Base-by-base conservation (phyloP, 2,113 vertebrate species). In the Uria aalge region DNA sequence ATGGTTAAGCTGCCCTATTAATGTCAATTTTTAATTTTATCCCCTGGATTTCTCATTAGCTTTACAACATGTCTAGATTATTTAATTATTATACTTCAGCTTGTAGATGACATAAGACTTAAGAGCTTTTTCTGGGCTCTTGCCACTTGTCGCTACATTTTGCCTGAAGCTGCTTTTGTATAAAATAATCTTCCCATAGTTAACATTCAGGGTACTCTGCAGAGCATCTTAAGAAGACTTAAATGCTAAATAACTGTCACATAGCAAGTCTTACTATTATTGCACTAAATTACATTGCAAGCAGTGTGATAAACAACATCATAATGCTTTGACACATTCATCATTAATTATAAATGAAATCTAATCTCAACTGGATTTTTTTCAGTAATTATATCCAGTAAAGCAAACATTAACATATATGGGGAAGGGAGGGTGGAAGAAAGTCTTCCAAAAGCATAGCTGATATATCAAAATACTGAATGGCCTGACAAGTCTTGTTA, bases 211-310 rank as follows among this genome's bases (percentile, higher is more conserved):
- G 81, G 63, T 95, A 85, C 87, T 96, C 91, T 83, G 84, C 84
- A 92, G 89, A 96, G 77, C 74, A 90, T 97, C 84, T 94, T 97
- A 97, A 95, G 94, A 94, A 83, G 97, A 91, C 93, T 96, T 95
- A 96, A 94, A 97, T 88, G 89, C 95, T 95, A 85, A 96, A 94
- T 96, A 97, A 97, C 94, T 97, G 96, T 97, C 97, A 97, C 81
- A 95, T 94, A 85, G 94, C 55, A 95, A 96, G 89, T 88, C 81
- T 76, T 91, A 50, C 87, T 92, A 95, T 97, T 97, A 94, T 95
- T 95, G 78, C 86, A 92, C 81, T 94, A 91, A 95, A 97, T 97
- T 96, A 92, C 89, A 91, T 94, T 93, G 81, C 91, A 92, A 88
- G 95, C 81, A 92, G 84, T 53, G 52, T 96, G 96, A 97, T 96